These are phyloP conservation scores for Cremastinae sp. DNA, from an alignment of 2,888 invertebrate genomes.

Conservation along the genomic window DNA sequence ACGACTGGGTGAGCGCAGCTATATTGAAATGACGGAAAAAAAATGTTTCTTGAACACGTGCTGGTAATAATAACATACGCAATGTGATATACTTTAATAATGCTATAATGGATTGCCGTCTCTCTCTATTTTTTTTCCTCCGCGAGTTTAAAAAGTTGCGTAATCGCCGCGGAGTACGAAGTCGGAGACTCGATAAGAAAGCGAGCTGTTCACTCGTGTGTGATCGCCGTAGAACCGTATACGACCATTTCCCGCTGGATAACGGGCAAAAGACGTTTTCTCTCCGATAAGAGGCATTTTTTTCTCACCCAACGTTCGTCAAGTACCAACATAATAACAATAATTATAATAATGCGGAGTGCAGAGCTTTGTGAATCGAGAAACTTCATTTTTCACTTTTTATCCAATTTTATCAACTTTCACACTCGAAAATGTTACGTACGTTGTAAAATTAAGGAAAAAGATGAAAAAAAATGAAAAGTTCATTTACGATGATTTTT, in stretches of 20 bases:
- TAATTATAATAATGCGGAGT: constrained; percentile 27
- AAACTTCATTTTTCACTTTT: constrained; percentile 43
- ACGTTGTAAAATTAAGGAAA: neutral
- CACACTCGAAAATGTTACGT: constrained; percentile 8
- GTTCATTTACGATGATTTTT: neutral
- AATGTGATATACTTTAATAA: constrained; percentile 18
- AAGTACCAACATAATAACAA: constrained; percentile 24
- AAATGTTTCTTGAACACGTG: neutral
- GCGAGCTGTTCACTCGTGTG: constrained; percentile 4
- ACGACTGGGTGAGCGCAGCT: constrained; percentile 18
- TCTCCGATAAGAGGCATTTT: constrained; percentile 40
- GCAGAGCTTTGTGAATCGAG: neutral
- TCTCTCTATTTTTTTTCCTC: neutral
- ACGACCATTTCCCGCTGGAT: constrained; percentile 37
- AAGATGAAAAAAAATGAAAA: neutral
- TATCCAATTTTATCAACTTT: constrained; percentile 30
- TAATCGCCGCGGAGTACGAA: neutral
- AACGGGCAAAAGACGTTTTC: constrained; percentile 27
- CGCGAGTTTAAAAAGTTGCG: constrained; percentile 18
- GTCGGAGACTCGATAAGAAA: constrained; percentile 40
- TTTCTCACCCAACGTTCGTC: constrained; percentile 30
- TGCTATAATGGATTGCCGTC: neutral
- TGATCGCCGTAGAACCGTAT: no score
- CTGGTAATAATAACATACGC: constrained; percentile 1
- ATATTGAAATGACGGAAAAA: constrained; percentile 5